Base-by-base conservation (phyloP, 2,113 vertebrate genomes). In the Corvus cornix region DNA sequence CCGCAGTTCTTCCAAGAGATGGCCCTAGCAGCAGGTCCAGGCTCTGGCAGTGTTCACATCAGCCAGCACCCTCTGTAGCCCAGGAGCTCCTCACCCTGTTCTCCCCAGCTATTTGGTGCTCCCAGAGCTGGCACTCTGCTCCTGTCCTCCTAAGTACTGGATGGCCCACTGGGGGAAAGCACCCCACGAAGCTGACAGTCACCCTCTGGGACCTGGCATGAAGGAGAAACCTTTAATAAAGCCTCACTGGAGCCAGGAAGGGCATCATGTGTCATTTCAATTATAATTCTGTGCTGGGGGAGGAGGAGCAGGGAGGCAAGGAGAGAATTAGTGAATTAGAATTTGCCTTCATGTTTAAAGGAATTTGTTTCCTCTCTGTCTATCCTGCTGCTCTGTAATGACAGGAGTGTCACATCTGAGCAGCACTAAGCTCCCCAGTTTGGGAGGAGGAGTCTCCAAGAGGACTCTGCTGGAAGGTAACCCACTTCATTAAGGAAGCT, bases 151-250 rank as follows among this genome's bases (percentile, higher is more conserved):
- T 3, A 11, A 62, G 10, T 19, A n/a, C 48, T 0, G 0, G 14
- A 74, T 28, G 2, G 0, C 44, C 31, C 2, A 4, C 10, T 0
- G 0, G 11, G 11, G 7, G 3, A 62, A 80, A 48, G 27, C 62
- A 37, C 1, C 4, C 33, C 18, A 27, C 3, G 0, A 68, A 56
- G 49, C 58, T 72, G 13, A 37, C 43, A 43, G 51, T 30, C 52
- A n/a, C 63, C 63, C 86, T 58, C 72, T 8, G 35, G 5, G 41
- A 84, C 24, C 68, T 37, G 60, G 31, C 8, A 0, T 1, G 3
- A 63, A 66, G 58, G 44, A 76, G 63, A 58, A 79, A 55, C 26
- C 16, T 39, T 52, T 31, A 14, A 28, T 52, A 44, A 86, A 63
- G n/a, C 19, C 39, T 63, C 28, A 18, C 26, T 64, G 52, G 31